These are phyloP conservation scores for Silurus meridionalis DNA, from an alignment of 2,113 vertebrate genomes.

Conservation along the genomic window DNA sequence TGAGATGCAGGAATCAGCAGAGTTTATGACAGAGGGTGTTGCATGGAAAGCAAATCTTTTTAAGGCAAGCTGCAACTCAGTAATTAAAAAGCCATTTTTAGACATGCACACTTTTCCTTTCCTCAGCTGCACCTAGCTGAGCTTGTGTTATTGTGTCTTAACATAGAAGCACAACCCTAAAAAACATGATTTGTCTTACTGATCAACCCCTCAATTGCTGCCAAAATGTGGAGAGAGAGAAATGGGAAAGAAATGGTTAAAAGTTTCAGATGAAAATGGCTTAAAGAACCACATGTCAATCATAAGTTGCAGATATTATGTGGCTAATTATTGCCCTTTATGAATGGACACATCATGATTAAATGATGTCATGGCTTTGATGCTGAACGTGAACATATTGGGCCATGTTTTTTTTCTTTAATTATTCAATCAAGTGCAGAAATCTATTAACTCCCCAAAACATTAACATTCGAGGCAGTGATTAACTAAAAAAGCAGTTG, in stretches of 20 bases:
- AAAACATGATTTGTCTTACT: slow-evolving; percentile 70
- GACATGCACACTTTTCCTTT: slow-evolving; percentile 40
- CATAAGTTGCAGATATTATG: slow-evolving; percentile 28
- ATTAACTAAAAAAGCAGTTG: neutral
- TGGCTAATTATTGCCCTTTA: neutral
- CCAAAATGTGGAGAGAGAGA: slow-evolving; percentile 62
- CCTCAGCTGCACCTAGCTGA: slow-evolving; percentile 6
- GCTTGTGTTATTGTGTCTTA: slow-evolving; percentile 17
- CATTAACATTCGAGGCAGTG: neutral
- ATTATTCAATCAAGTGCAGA: neutral
- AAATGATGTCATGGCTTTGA: slow-evolving; percentile 30
- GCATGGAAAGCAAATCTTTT: slow-evolving; percentile 36
- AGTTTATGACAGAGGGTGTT: slow-evolving; percentile 55
- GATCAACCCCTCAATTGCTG: slow-evolving; percentile 85
- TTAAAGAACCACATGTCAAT: slow-evolving; percentile 60
- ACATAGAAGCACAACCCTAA: slow-evolving; percentile 41
- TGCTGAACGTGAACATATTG: slow-evolving; percentile 19
- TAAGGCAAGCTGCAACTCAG: slow-evolving; percentile 36
- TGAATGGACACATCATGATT: slow-evolving; percentile 27
- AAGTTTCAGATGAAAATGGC: slow-evolving; percentile 68
- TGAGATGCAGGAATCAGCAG: slow-evolving; percentile 22
- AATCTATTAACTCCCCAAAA: neutral
- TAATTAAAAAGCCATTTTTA: slow-evolving; percentile 39
- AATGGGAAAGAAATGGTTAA: slow-evolving; percentile 70
- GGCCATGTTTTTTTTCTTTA: neutral